These are phyloP conservation scores for Lophius americanus DNA, from an alignment of 2,797 vertebrate species.

Conservation along the genomic window DNA sequence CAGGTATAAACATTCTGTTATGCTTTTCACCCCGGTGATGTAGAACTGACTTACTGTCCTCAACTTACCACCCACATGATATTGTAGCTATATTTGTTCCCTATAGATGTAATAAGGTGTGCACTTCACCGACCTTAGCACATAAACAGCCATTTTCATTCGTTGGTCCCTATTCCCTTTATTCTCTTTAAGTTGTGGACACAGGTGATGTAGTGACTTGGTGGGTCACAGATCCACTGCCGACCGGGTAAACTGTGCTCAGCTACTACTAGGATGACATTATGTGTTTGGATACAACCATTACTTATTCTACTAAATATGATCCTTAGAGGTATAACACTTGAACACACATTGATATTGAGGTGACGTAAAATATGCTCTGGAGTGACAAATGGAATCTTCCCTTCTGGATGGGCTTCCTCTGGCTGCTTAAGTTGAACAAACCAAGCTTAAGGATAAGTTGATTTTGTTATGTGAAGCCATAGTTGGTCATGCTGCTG, in stretches of 20 bases:
- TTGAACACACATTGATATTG: slow-evolving; percentile 1
- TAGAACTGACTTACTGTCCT: slow-evolving; percentile 8
- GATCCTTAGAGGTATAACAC: not conserved
- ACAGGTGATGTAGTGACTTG: slow-evolving; percentile 6
- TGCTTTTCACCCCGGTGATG: no score
- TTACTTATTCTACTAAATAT: not conserved
- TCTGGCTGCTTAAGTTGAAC: slow-evolving; percentile 25
- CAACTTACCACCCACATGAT: slow-evolving; percentile 11
- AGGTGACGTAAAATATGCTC: slow-evolving; percentile 1
- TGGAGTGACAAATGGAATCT: slow-evolving; percentile 4
- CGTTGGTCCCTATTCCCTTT: slow-evolving; percentile 3
- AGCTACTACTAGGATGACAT: no score
- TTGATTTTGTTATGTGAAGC: slow-evolving; percentile 36
- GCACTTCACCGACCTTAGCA: no score
- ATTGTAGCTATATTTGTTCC: slow-evolving; percentile 21
- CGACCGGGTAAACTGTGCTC: slow-evolving; percentile 13
- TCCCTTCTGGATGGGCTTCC: not conserved
- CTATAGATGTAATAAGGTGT: slow-evolving; percentile 18
- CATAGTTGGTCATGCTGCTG: not conserved
- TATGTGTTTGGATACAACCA: no score
- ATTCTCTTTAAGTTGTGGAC: slow-evolving; percentile 10
- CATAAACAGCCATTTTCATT: no score
- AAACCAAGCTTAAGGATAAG: slow-evolving; percentile 16
- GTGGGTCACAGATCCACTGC: not conserved
- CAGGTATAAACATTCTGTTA: no score